These are phyloP conservation scores for Xerus inauris DNA, from an alignment of 2,113 vertebrate genomes.

Conservation along the genomic window DNA sequence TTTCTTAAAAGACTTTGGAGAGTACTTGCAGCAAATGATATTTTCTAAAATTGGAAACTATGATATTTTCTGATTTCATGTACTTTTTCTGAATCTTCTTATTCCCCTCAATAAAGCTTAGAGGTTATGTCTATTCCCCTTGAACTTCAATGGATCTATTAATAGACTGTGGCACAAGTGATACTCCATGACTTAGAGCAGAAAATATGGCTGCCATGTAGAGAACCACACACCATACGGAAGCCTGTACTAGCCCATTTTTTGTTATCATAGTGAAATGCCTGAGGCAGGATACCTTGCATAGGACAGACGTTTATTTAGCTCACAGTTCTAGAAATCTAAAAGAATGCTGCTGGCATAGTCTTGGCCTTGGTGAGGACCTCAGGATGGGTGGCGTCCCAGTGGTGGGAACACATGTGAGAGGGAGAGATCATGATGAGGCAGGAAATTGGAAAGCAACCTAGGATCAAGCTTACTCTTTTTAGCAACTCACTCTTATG, in stretches of 20 bases:
- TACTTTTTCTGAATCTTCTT: background rate
- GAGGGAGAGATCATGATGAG: background rate
- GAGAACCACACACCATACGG: background rate
- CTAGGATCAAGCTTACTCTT: background rate
- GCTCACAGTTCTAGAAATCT: background rate
- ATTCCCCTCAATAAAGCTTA: background rate
- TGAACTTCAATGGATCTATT: background rate
- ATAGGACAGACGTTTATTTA: background rate
- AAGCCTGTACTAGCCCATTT: background rate
- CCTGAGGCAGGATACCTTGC: background rate
- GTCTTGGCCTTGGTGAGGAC: background rate
- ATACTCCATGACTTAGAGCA: too few species aligned
- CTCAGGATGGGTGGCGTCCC: background rate
- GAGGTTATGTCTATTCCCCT: background rate
- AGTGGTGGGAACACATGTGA: background rate
- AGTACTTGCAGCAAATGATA: background rate
- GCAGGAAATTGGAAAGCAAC: background rate
- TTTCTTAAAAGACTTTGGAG: background rate
- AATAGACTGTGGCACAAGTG: background rate
- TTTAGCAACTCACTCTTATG: background rate
- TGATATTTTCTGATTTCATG: background rate
- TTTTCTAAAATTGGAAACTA: background rate
- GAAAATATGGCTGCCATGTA: fast-evolving
- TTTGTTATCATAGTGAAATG: background rate
- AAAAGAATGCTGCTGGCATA: background rate